Evolutionary conservation across 2,888 invertebrate species (phyloP).

Genomic region (Rhamnusium bicolor): DNA sequence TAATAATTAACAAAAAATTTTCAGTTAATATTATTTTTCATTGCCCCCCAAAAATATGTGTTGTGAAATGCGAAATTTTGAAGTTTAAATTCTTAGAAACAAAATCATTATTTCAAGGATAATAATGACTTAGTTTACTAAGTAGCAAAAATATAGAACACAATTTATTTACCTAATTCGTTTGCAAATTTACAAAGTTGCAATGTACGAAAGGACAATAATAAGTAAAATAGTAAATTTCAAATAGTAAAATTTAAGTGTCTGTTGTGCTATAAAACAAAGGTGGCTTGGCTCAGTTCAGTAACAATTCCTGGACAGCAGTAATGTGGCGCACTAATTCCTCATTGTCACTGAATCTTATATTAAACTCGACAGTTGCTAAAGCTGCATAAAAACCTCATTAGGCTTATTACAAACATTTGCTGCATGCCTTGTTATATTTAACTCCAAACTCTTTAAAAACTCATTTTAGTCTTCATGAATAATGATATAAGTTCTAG

Average conservation of each 20-base stretch:
- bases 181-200: not conserved
- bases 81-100: too few species aligned
- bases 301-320: slow-evolving; percentile 2
- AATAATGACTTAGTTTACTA: too few species aligned
- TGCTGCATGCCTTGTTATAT: not conserved
- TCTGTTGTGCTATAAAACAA: slow-evolving; percentile 13
- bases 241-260: not conserved
- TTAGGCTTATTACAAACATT: slow-evolving; percentile 11
- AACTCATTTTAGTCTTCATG: not conserved
- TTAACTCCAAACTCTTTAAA: not conserved
- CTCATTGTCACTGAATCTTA: slow-evolving; percentile 16
- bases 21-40: too few species aligned
- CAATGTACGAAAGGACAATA: not conserved
- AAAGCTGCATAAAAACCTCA: slow-evolving; percentile 14
- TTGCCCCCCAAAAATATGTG: too few species aligned
- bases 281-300: slow-evolving; percentile 2
- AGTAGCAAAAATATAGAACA: not conserved
- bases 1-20: too few species aligned
- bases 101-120: too few species aligned
- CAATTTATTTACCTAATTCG: not conserved
- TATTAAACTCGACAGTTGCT: slow-evolving; percentile 11
- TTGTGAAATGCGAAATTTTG: too few species aligned
- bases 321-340: slow-evolving; percentile 1
- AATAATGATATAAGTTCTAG: too few species aligned
- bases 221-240: not conserved